Base-by-base conservation (phyloP, 2,888 invertebrate species). In the Ashinkailepas kermadecensis region DNA sequence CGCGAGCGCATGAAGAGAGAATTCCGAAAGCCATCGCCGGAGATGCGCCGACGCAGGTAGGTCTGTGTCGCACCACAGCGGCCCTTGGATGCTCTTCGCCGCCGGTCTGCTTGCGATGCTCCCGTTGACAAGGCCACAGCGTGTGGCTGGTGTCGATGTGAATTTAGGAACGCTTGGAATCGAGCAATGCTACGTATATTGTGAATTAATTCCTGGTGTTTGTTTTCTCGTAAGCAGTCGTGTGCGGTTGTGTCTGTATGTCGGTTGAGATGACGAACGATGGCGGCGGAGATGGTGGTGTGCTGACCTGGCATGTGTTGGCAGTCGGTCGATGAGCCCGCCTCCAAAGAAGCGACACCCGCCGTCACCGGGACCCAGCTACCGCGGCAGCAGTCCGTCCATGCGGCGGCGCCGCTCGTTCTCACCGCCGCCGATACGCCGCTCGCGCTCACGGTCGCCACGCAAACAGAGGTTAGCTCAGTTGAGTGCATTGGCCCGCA, bases 251-350 rank as follows among this genome's bases (percentile, higher is more conserved):
- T 39, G 39, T 4, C 39, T 39, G 39, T 39, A 39, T 39, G 39
- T 39, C 39, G 39, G 39, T 39, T 39, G 39, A 39, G 39, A 39
- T 4, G 39, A 1, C 4, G 39, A 39, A 39, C 39, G 39, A 39
- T 39, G 39, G 39, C 39, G 39, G 39, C 39, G 39, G 39, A 39
- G 39, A 4, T 39, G 39, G 39, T 39, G 39, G 39, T 39, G 39
- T 39, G 39, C 4, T 39, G 2, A 39, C 39, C 39, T 39, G 39
- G 39, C 39, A 39, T 59, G 7, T 15, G 59, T 15, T 25, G 67
- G 54, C 74, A 74, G 74, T 21, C 74, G 74, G 21, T 74, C 74
- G 74, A 39, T 74, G 74, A 74, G 54, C 54, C 74, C 74, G 74
- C 74, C 74, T 23, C 54, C 56, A 15, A 74, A 74, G 74, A 74